Base-by-base conservation (phyloP, 1,140 invertebrate genomes). In the Rhyacophila brunnea region DNA sequence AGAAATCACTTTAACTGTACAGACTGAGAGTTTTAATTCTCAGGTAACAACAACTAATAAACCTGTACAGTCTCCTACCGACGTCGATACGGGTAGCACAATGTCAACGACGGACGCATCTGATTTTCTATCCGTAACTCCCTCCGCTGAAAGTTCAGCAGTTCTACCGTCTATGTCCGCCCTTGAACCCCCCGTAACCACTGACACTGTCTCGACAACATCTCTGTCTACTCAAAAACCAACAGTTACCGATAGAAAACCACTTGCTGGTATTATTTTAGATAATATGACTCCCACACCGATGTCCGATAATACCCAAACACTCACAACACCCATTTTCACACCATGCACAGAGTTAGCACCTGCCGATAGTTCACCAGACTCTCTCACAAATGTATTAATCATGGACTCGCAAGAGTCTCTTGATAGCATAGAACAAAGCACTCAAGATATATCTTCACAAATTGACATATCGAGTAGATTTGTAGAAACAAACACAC, bases 201-300 rank as follows among this genome's bases (percentile, higher is more conserved):
- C 15, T 40, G 38, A 40, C n/a, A 40, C 11, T 3, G 5, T 40
- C 64, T 68, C 56, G 43, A 58, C 62, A 69, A 65, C 48, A 63
- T 68, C 64, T 63, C 70, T 69, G 58, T 68, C 65, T 64, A 68
- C 15, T 40, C 32, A 19, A 14, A 42, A 13, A 42, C 40, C 18
- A 58, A 20, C 44, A 32, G 52, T 59, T 52, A 59, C 57, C 60
- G 71, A 74, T 64, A 73, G 68, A 76, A 60, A 53, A 54, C 75
- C 77, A 54, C 77, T 79, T 68, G 77, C 75, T 47, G 72, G 76
- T 58, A 71, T 74, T 71, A 67, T 78, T 53, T 68, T 79, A 64
- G 78, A 78, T 68, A 72, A 74, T 55, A 73, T 75, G 64, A 77
- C 73, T 20, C 74, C 47, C 46, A 50, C 34, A 17, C 44, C 61